Evolutionary conservation across 2,888 invertebrate genomes (phyloP), one percentile per base, ranked within the genome.

Genomic region (Hyppa rectilinea): DNA sequence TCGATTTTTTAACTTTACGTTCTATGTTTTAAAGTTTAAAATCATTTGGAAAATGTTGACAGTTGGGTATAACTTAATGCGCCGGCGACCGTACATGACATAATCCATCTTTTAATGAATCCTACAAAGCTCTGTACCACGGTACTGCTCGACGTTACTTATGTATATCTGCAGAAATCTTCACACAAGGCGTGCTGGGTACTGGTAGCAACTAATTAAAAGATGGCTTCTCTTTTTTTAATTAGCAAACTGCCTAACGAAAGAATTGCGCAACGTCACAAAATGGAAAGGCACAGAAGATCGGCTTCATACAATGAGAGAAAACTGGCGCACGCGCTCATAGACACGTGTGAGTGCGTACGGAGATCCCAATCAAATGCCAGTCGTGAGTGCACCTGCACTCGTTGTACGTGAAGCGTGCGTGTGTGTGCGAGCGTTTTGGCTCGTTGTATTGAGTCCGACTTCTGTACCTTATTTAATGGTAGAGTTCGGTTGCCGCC

Each of bases 171-270:
- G n/a, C 20, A 26, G 14, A 36, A 56, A 7, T 43, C 23, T 31
- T 29, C 53, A 12, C 38, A 52, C 58, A 75, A 53, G 47, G 47
- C n/a, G n/a, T 34, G 36, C 67, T 14, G n/a, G 10, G 7, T 26
- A 43, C 12, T 45, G 14, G n/a, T 36, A 29, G 29, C 7, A 29
- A 26, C 34, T 75, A 67, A 75, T 73, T 73, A 75, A 59, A 75
- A 67, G 38, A 56, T 31, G n/a, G 9, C 23, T 52, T 23, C 14
- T 43, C 34, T 59, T 68, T 59, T 73, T 47, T 58, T 47, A 52
- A 75, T 59, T 36, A 67, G 56, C 34, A 23, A 65, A 50, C 29
- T 47, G 31, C 38, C 38, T 52, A 40, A 47, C 47, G 12, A 34
- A 29, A 14, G 34, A 20, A 29, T 23, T 29, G 17, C 17, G 29